A percentile compares a stretch with the other conserved stretches of the same genome.
These are phyloP conservation scores for Chamaea fasciata DNA, from an alignment of 2,113 vertebrate genomes.

Conservation along the genomic window DNA sequence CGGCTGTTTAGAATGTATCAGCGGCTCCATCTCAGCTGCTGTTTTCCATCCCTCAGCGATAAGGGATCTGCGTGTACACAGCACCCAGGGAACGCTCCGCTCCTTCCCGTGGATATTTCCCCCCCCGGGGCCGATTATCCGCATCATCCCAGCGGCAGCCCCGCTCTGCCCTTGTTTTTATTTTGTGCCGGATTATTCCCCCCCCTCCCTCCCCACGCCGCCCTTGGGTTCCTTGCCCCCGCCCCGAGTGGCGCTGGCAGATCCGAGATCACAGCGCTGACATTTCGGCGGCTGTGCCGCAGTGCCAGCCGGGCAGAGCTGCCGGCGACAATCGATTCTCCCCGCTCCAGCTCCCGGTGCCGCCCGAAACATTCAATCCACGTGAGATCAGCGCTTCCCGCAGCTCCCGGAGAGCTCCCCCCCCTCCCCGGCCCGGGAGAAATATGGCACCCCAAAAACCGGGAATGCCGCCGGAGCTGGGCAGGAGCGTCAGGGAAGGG, in stretches of 20 bases:
- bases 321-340: conserved; percentile 81
- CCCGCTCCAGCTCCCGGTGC: conserved; percentile 73
- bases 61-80: conserved; percentile 54
- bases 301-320: conserved; percentile 74
- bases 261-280: conserved; percentile 82
- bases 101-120: not conserved
- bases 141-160: conserved; percentile 57
- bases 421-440: not conserved
- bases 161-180: conserved; percentile 10
- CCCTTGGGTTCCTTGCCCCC: not conserved
- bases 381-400: conserved; percentile 59
- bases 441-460: not conserved
- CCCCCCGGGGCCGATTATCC: conserved; percentile 44
- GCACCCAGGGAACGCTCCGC: not conserved
- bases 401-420: not conserved
- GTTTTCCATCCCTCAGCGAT: conserved; percentile 73
- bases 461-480: not conserved
- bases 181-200: conserved; percentile 54
- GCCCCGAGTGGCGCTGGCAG: conserved; percentile 11
- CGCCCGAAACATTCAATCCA: conserved; percentile 75
- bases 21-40: conserved; percentile 53
- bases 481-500: not conserved
- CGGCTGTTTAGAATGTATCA: conserved; percentile 17
- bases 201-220: not conserved
- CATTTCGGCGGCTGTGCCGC: conserved; percentile 79